These are phyloP conservation scores for Bovichtus variegatus DNA, from an alignment of 2,797 vertebrate species.

Conservation along the genomic window DNA sequence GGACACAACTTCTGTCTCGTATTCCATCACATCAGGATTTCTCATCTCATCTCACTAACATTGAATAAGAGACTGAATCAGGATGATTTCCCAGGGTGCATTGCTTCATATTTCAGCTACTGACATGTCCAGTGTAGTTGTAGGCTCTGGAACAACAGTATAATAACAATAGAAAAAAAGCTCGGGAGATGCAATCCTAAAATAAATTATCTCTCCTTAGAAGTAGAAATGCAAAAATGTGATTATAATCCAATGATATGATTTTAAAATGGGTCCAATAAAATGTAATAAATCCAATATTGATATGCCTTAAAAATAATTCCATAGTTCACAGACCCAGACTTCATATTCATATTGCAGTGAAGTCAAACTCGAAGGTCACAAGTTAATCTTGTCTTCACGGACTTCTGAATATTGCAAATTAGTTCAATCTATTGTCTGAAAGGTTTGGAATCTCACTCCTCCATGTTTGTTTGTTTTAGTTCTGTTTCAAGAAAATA, in stretches of 20 bases:
- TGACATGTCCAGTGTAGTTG: no score
- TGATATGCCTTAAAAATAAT: background rate
- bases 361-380: background rate
- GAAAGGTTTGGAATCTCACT: background rate
- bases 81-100: background rate
- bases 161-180: background rate
- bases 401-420: background rate
- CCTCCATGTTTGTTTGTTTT: background rate
- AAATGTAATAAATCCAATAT: background rate
- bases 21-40: background rate
- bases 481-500: background rate
- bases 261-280: background rate
- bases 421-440: background rate
- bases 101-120: background rate
- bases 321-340: background rate
- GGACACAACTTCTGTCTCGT: background rate
- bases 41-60: background rate
- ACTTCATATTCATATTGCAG: no score
- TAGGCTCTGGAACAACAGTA: no score
- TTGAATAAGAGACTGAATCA: background rate
- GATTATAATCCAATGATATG: background rate
- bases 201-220: background rate
- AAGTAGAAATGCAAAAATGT: background rate
- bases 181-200: no score
- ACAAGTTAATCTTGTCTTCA: background rate